Evolutionary conservation across 1,140 invertebrate genomes (phyloP), one percentile per base, ranked within the genome.

Genomic region (Adoxophyes honmai): DNA sequence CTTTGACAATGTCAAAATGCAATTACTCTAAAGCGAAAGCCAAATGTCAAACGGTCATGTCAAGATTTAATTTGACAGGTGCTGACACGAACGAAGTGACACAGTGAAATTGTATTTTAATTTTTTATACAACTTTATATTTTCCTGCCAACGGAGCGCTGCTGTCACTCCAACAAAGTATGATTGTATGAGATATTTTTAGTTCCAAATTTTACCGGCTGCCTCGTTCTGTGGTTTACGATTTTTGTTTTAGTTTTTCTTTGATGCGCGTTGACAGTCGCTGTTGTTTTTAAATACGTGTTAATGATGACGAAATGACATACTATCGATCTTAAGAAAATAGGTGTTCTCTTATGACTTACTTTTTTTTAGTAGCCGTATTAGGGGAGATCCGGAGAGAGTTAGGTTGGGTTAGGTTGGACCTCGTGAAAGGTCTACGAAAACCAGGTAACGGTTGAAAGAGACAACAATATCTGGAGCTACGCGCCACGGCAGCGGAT

Each of bases 51-150:
- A 48, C n/a, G 4, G 15, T 6, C 3, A 4, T 48, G 42, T 48
- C 42, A 48, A 48, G 16, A 33, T 28, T 48, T 48, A 48, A 48
- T 48, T 48, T 48, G 42, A 48, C 42, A 48, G 42, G 10, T 33
- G 42, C 42, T 48, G 42, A 48, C 42, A 21, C 7, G 42, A n/a
- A 16, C n/a, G 18, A 1, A 13, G 42, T 11, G 16, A 6, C 42
- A 11, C 6, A 33, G 11, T 10, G 6, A 11, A 21, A 13, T 28
- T n/a, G 8, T 7, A 13, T 48, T 21, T 13, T 48, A 6, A n/a
- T 48, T 48, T 48, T 39, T 33, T 28, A 28, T 4, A 13, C 42
- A 28, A 33, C n/a, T 11, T 13, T 48, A 48, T 21, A 21, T 21
- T 48, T 48, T 21, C 11, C 42, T 11, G 9, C 14, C 42, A 33